Evolutionary conservation across 1,140 invertebrate genomes (phyloP).

Genomic region (Trachymyrmex septentrionalis): DNA sequence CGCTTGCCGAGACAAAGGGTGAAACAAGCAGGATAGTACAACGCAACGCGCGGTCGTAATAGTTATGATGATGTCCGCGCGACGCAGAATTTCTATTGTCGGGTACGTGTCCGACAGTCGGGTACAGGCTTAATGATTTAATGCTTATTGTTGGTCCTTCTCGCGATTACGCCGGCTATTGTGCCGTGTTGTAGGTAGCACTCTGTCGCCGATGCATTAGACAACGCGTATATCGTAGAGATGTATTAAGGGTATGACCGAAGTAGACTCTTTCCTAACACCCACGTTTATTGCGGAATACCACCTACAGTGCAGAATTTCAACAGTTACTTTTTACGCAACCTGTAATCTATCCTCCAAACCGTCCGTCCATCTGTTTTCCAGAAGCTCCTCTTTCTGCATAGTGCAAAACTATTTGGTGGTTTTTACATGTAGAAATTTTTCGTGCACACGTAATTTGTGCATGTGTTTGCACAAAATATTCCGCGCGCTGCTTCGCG

Average conservation of each 20-base stretch:
- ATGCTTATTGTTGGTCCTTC: constrained; percentile 74
- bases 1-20: constrained; percentile 59
- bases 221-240: constrained; percentile 24
- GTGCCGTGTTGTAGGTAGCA: constrained; percentile 34
- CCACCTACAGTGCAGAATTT: neutral
- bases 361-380: neutral
- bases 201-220: constrained; percentile 41
- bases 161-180: constrained; percentile 67
- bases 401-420: constrained; percentile 16
- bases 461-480: constrained; percentile 27
- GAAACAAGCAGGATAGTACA: constrained; percentile 52
- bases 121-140: constrained; percentile 76
- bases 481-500: constrained; percentile 15
- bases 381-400: neutral
- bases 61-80: constrained; percentile 60
- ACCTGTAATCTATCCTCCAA: neutral
- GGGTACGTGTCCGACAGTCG: constrained; percentile 65
- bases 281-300: neutral
- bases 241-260: constrained; percentile 21
- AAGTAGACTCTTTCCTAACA: neutral
- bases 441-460: constrained; percentile 20
- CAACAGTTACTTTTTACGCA: constrained; percentile 16
- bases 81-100: constrained; percentile 73
- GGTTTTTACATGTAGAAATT: constrained; percentile 40
- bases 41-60: constrained; percentile 64